Evolutionary conservation across 2,888 invertebrate genomes (phyloP).

Genomic region (Lucinisca nassula): DNA sequence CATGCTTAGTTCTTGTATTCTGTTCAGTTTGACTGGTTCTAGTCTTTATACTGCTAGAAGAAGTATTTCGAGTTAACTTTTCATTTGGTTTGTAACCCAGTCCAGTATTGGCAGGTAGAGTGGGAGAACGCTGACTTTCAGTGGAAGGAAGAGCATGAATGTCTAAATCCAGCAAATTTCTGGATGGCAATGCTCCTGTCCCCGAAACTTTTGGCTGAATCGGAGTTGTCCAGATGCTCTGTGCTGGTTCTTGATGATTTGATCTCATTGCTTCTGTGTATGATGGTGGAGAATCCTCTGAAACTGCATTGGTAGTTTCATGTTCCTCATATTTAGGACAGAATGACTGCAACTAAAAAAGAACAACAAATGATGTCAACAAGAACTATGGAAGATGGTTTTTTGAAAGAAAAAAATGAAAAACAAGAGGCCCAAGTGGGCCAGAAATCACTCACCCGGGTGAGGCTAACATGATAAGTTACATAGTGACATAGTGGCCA

Average conservation of each 20-base stretch:
- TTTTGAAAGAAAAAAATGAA: no score
- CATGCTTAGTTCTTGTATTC: constrained; percentile 69
- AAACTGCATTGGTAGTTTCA: constrained; percentile 8
- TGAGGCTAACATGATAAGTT: no score
- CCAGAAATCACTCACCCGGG: no score
- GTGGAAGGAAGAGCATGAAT: constrained; percentile 50
- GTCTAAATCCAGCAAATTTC: constrained; percentile 48
- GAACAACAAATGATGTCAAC: no score
- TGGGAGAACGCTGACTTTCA: constrained; percentile 32
- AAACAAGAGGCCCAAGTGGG: no score
- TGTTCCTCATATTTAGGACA: constrained; percentile 50
- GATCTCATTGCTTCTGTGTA: constrained; percentile 84
- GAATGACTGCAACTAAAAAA: constrained; percentile 30
- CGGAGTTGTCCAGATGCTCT: constrained; percentile 77
- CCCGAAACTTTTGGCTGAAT: constrained; percentile 46
- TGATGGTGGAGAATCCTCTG: constrained; percentile 83
- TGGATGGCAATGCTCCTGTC: background rate
- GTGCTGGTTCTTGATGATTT: constrained; percentile 40
- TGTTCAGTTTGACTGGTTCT: constrained; percentile 31
- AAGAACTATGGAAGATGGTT: no score
- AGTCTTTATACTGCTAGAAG: background rate
- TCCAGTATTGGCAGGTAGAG: constrained; percentile 12
- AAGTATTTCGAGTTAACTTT: constrained; percentile 2
- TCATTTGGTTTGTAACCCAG: constrained; percentile 5
- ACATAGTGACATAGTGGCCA: no score